Evolutionary conservation across 2,797 vertebrate genomes (phyloP).

Genomic region (Neosilurus hyrtlii): DNA sequence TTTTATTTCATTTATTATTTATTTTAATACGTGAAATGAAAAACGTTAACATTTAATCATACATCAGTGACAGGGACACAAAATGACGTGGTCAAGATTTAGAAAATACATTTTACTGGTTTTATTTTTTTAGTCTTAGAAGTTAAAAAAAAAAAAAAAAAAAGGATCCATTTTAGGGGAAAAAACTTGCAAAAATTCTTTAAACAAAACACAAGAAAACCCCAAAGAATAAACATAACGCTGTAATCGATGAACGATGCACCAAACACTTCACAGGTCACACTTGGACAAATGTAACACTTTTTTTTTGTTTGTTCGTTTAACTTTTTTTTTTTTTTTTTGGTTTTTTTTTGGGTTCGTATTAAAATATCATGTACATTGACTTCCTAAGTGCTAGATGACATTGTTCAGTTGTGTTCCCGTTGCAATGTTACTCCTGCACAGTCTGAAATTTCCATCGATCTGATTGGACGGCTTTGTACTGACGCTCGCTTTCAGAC

Average conservation of each 20-base stretch:
- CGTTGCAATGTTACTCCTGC: slow-evolving; percentile 55
- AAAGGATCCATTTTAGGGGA: slow-evolving; percentile 39
- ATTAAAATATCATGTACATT: slow-evolving; percentile 85
- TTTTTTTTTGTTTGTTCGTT: slow-evolving; percentile 57
- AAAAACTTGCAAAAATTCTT: slow-evolving; percentile 74
- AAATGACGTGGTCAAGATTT: not conserved
- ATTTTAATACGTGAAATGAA: not conserved
- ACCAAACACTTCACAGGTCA: slow-evolving; percentile 82
- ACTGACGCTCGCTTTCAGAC: not conserved
- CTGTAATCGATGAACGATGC: slow-evolving; percentile 79
- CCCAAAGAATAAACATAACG: slow-evolving; percentile 58
- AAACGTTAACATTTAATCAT: slow-evolving; percentile 25
- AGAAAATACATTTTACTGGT: not conserved
- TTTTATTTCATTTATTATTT: not conserved
- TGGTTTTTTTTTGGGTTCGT: slow-evolving; percentile 72
- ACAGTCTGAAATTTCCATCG: slow-evolving; percentile 41
- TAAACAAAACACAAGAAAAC: not conserved
- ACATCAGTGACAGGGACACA: slow-evolving; percentile 8
- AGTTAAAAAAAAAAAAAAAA: not conserved
- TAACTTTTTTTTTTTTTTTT: slow-evolving; percentile 25
- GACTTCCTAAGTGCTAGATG: slow-evolving; percentile 79
- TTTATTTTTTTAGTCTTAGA: not conserved
- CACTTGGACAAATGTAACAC: slow-evolving; percentile 80
- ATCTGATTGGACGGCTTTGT: slow-evolving; percentile 1
- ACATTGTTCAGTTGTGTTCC: slow-evolving; percentile 63